These are phyloP conservation scores for Vultur gryphus DNA, from an alignment of 2,797 vertebrate genomes.

Conservation along the genomic window DNA sequence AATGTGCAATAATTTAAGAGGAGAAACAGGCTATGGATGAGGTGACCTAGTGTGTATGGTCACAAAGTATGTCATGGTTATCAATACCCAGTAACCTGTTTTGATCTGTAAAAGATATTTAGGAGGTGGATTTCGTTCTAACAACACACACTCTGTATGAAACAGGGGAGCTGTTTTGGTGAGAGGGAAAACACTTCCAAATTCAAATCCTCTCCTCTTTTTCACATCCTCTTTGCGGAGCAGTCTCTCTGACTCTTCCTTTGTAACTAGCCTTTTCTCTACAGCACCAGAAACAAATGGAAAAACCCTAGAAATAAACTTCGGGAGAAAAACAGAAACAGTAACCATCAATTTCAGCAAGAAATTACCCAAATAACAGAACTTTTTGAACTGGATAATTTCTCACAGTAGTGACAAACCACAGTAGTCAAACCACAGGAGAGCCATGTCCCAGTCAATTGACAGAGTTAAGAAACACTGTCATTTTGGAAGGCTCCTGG, in stretches of 20 bases:
- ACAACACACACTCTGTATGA: background rate
- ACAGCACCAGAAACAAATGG: conserved; percentile 33
- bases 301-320: conserved; percentile 56
- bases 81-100: background rate
- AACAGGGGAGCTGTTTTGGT: background rate
- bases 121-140: background rate
- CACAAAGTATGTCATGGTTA: background rate
- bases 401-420: conserved; percentile 62
- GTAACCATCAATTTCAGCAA: conserved; percentile 53
- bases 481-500: conserved; percentile 9
- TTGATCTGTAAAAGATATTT: background rate
- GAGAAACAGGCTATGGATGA: background rate
- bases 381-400: conserved; percentile 53
- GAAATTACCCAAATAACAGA: conserved; percentile 59
- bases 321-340: conserved; percentile 12
- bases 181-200: background rate
- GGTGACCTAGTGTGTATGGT: background rate
- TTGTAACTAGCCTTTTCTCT: background rate
- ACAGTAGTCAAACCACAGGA: conserved; percentile 64
- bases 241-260: background rate
- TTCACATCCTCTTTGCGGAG: background rate
- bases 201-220: background rate
- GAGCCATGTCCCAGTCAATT: conserved; percentile 33
- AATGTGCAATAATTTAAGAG: conserved; percentile 23
- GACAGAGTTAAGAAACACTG: conserved; percentile 23